Base-by-base conservation (phyloP, 2,113 vertebrate species). In the Malurus elegans region DNA sequence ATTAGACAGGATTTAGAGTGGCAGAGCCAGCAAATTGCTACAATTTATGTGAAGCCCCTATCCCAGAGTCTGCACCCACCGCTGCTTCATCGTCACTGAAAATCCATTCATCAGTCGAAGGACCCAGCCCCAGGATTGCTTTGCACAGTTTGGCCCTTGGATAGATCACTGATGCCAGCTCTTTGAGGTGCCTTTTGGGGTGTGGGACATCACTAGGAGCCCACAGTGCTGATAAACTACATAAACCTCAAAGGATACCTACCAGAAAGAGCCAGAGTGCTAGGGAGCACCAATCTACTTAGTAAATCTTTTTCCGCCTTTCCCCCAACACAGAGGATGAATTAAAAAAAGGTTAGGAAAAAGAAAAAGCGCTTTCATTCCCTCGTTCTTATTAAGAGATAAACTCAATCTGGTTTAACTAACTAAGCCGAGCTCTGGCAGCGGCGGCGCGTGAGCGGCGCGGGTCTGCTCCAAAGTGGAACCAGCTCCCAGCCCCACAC, bases 1-100 rank as follows among this genome's bases (percentile, higher is more conserved):
- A 94, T 97, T 92, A 94, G 88, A 92, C 31, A 38, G 38, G 75
- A 84, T 90, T 79, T 83, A 92, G 93, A 67, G 65, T 80, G 90
- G 75, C 61, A 96, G 79, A 95, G 65, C 56, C 80, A 93, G 91
- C 73, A 92, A 93, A 92, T 87, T 86, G 65, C 69, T 79, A 51
- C 1, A 2, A 88, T 74, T 86, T 95, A 78, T 15, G 8, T 72
- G 93, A 92, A 95, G 53, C 40, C 90, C 86, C 90, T 90, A 32
- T 65, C 60, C 79, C 47, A 65, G 65, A 66, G 19, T 81, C 87
- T 61, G 54, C 28, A 85, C 62, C 74, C 61, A 51, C 78, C 0
- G 0, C 87, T 66, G 56, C 72, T 80, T 91, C 44, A 44, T 76
- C 5, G 0, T 60, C 44, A n/a, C 81, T 42, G 40, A 73, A 92